A percentile compares a stretch with the other conserved stretches of the same genome.
phyloP scores from a whole-genome alignment of 2,113 vertebrate genomes.

The Platichthys stellatus region DNA sequence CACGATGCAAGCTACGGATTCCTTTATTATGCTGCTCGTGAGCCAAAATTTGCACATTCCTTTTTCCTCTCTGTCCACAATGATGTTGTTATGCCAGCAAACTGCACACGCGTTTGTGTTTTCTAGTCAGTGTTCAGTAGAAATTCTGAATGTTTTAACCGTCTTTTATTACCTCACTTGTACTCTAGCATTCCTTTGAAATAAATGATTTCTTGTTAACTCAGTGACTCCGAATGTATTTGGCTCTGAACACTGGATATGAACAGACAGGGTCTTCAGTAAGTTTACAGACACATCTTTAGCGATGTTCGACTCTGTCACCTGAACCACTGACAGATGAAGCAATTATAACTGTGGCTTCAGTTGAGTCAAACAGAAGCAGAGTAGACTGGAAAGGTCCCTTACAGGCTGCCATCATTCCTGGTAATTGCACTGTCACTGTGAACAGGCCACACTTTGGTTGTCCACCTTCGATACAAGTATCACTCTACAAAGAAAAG shows the following conservation, averaged over 20 bases:
- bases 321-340: too few species aligned
- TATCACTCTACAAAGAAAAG: neutral
- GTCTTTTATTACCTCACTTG: conserved; percentile 32
- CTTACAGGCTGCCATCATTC: conserved; percentile 28
- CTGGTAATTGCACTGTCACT: conserved; percentile 39
- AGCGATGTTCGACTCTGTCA: too few species aligned
- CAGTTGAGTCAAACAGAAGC: neutral
- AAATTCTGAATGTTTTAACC: conserved; percentile 22
- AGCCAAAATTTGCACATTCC: conserved; percentile 24
- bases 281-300: neutral
- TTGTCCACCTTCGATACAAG: neutral
- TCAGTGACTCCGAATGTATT: neutral
- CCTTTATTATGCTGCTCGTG: neutral
- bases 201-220: conserved; percentile 29
- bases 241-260: neutral
- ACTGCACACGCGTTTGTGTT: neutral
- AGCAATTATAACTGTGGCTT: too few species aligned
- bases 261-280: neutral
- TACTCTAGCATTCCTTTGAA: conserved; percentile 39
- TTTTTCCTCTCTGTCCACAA: neutral
- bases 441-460: neutral
- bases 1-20: neutral
- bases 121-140: conserved; percentile 1
- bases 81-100: neutral
- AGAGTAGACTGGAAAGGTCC: conserved; percentile 1